A percentile compares a stretch with the other conserved stretches of the same genome.
Evolutionary conservation across 2,888 invertebrate genomes (phyloP).

Genomic region (Emmelina monodactyla): DNA sequence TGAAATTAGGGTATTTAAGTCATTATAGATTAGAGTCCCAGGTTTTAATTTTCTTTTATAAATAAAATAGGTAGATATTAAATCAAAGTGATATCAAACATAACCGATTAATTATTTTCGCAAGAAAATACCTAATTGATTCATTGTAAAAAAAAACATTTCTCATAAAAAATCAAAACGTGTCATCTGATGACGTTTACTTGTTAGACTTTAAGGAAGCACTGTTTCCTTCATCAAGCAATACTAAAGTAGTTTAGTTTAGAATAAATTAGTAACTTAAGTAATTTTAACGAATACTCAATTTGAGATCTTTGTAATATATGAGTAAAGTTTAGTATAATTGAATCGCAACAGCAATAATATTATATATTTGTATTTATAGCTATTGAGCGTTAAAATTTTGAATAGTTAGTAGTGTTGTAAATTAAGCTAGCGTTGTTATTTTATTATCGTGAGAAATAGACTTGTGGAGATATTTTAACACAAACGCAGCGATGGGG

Average conservation of each 20-base stretch:
- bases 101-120: not conserved
- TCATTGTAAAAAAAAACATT: not conserved
- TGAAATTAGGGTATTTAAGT: slow-evolving; percentile 10
- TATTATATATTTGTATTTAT: slow-evolving; percentile 65
- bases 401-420: slow-evolving; percentile 59
- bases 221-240: slow-evolving; percentile 58
- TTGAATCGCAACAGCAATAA: slow-evolving; percentile 62
- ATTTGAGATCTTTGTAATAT: slow-evolving; percentile 59
- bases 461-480: slow-evolving; percentile 23
- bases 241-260: slow-evolving; percentile 54
- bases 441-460: slow-evolving; percentile 45
- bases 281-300: slow-evolving; percentile 54
- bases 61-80: too few species aligned
- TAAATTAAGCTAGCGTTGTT: slow-evolving; percentile 57
- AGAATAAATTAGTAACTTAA: slow-evolving; percentile 44
- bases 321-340: slow-evolving; percentile 35
- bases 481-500: too few species aligned
- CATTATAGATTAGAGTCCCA: not conserved
- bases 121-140: not conserved
- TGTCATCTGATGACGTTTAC: slow-evolving; percentile 42
- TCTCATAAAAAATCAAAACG: slow-evolving; percentile 9
- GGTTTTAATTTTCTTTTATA: too few species aligned
- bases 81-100: too few species aligned
- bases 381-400: slow-evolving; percentile 63
- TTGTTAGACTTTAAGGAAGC: slow-evolving; percentile 30